Evolutionary conservation across 1,140 invertebrate species (phyloP), one percentile per base, ranked within the genome.

Genomic region (Drosophila miranda): DNA sequence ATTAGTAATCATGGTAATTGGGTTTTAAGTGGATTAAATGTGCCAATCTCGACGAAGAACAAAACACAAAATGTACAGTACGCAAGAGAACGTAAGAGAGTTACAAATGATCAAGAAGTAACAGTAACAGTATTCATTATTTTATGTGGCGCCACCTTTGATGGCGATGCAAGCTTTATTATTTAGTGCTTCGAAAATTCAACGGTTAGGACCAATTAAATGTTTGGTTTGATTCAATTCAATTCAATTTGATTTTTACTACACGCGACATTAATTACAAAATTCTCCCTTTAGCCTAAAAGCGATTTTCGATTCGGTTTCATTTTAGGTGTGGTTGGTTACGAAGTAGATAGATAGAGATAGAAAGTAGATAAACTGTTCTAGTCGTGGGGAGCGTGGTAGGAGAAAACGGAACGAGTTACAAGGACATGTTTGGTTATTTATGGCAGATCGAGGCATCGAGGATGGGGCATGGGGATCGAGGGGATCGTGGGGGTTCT

Each of bases 281-380:
- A 87, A 87, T 87, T 87, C 82, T 82, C 82, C 82, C 82, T 87
- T 87, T 87, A 87, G 74, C 82, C 82, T 87, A 87, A 87, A 87
- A 87, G 82, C 82, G 82, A 87, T 87, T 87, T 78, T 84, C 52
- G 74, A 75, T 69, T 34, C 43, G n/a, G 13, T 52, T 71, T 73
- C 70, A 63, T 59, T 72, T 68, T 63, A 64, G 76, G 76, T 84
- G 80, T 80, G 68, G 58, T 75, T 80, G 68, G 58, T 75, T 53
- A 75, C 56, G 73, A 43, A 76, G 75, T 76, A 51, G 64, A 73
- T 54, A 68, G 53, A 78, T 57, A 57, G 57, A 76, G 60, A 83
- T 58, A 81, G 78, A 79, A 54, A 76, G 73, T 76, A 74, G 78
- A 81, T 73, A 74, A 81, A 81, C 78, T 78, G 74, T 81, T 82